Percentiles rank a stretch among this genome's conserved stretches.
phyloP scores from a whole-genome alignment of 2,113 vertebrate species.

The Chitala chitala region DNA sequence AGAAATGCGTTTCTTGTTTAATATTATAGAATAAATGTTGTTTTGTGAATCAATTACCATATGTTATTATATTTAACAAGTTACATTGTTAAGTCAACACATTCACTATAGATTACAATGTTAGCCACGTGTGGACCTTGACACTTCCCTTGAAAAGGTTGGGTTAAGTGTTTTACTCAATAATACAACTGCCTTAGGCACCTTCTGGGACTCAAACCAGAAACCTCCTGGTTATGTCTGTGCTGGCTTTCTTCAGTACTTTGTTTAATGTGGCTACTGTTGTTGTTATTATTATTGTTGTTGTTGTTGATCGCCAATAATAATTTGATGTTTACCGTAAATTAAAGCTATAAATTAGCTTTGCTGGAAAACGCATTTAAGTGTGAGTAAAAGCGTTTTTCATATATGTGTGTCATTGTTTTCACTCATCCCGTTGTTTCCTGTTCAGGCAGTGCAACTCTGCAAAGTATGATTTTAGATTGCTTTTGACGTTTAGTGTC shows the following conservation, averaged over 20 bases:
- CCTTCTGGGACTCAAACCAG: not conserved
- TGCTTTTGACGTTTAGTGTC: slow-evolving; percentile 55
- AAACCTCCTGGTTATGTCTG: not conserved
- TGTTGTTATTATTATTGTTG: no score
- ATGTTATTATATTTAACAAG: not conserved
- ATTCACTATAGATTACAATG: no score
- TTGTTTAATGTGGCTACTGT: no score
- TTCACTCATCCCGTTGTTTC: slow-evolving; percentile 55
- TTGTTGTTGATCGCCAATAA: no score
- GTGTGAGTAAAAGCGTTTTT: slow-evolving; percentile 55
- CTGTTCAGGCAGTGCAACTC: slow-evolving; percentile 33
- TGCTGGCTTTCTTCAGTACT: not conserved
- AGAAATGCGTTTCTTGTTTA: not conserved
- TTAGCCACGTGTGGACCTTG: no score
- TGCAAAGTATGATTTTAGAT: slow-evolving; percentile 56
- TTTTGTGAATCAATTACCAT: not conserved
- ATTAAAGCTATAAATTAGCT: no score
- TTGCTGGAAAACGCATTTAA: no score
- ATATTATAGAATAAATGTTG: not conserved
- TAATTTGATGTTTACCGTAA: no score
- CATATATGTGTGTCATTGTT: slow-evolving; percentile 25
- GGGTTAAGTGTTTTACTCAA: not conserved
- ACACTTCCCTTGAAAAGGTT: not conserved
- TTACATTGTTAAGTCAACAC: no score
- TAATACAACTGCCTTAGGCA: not conserved